A percentile compares a stretch with the other conserved stretches of the same genome.
Evolutionary conservation across 1,140 invertebrate genomes (phyloP).

Genomic region (Tetramorium parvispinum): DNA sequence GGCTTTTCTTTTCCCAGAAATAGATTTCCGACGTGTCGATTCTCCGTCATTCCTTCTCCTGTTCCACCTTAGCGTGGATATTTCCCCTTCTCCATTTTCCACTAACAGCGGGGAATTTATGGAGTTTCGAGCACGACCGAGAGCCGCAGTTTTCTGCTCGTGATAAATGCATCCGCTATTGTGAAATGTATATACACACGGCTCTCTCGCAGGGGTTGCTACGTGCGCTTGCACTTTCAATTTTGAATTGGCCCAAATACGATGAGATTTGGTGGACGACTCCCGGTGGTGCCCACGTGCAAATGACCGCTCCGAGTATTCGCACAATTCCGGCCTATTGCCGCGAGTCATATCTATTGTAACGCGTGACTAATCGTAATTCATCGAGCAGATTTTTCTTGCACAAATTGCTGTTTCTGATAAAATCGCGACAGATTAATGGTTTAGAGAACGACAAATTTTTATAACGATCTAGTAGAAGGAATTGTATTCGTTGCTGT

Average conservation of each 20-base stretch:
- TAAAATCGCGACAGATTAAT: conserved; percentile 34
- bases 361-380: conserved; percentile 25
- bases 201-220: not conserved
- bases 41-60: not conserved
- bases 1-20: conserved; percentile 53
- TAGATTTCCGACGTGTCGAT: conserved; percentile 57
- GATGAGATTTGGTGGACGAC: conserved; percentile 27
- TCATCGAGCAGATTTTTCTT: conserved; percentile 33
- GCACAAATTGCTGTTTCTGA: not conserved
- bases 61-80: not conserved
- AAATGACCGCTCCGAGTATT: conserved; percentile 25
- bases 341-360: not conserved
- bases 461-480: conserved; percentile 8
- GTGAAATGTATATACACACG: conserved; percentile 37
- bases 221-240: conserved; percentile 50
- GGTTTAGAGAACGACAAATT: not conserved
- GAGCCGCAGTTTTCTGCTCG: conserved; percentile 48
- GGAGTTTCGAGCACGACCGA: conserved; percentile 47
- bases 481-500: not conserved
- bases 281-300: not conserved
- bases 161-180: conserved; percentile 59
- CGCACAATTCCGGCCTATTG: conserved; percentile 31
- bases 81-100: conserved; percentile 21
- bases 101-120: conserved; percentile 45
- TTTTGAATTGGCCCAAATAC: conserved; percentile 54